Evolutionary conservation across 1,140 invertebrate genomes (phyloP).

Genomic region (Musca domestica): DNA sequence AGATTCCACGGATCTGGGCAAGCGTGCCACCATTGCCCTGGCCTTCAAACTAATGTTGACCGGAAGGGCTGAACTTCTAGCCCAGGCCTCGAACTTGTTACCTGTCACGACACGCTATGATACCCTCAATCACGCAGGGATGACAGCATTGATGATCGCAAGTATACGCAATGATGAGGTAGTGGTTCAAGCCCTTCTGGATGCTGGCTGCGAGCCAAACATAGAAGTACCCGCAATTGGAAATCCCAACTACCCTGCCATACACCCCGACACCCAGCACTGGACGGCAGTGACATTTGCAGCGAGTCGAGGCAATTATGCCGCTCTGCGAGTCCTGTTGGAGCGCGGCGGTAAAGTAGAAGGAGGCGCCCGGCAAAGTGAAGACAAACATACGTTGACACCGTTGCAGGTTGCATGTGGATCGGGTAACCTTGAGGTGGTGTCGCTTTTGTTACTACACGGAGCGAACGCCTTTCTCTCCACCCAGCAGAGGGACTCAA

Average conservation of each 20-base stretch:
- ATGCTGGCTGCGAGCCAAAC: constrained; percentile 75
- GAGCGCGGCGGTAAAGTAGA: constrained; percentile 81
- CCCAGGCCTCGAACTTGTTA: constrained; percentile 73
- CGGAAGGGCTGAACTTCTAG: constrained; percentile 73
- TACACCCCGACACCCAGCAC: constrained; percentile 72
- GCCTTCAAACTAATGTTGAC: constrained; percentile 78
- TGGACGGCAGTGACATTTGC: constrained; percentile 77
- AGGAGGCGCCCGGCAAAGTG: constrained; percentile 75
- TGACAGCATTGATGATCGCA: constrained; percentile 80
- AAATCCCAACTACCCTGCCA: constrained; percentile 50
- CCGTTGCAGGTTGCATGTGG: constrained; percentile 83
- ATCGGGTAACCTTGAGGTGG: constrained; percentile 76
- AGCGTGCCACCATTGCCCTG: constrained; percentile 69
- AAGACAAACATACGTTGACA: constrained; percentile 82
- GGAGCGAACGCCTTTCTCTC: constrained; percentile 85
- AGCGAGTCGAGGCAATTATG: constrained; percentile 60
- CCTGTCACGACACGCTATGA: constrained; percentile 70
- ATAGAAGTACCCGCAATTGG: constrained; percentile 62
- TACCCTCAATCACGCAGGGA: constrained; percentile 74
- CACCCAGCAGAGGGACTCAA: constrained; percentile 75
- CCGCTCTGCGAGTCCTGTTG: constrained; percentile 63
- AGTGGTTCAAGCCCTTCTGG: constrained; percentile 68
- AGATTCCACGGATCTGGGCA: constrained; percentile 51
- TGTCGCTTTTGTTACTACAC: constrained; percentile 73
- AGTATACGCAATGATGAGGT: constrained; percentile 76